Evolutionary conservation across 2,888 invertebrate species (phyloP).

Genomic region (Macaria liturata): DNA sequence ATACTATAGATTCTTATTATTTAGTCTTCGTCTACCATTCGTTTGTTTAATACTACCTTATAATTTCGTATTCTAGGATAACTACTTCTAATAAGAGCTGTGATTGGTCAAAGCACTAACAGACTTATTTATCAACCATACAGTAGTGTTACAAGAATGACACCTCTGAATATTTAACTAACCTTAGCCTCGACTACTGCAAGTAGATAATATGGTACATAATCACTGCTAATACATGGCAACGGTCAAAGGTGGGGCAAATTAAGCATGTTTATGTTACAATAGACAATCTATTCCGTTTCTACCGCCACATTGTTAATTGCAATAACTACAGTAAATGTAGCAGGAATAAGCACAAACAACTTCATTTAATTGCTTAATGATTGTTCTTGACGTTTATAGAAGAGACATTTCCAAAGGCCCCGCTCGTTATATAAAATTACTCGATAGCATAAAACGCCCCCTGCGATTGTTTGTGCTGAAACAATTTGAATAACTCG

Average conservation of each 20-base stretch:
- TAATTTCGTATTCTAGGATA: too few species aligned
- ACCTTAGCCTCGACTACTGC: background rate
- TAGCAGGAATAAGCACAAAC: constrained; percentile 59
- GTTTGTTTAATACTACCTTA: too few species aligned
- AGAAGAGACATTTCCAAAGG: constrained; percentile 55
- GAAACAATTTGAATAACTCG: constrained; percentile 42
- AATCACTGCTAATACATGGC: constrained; percentile 17
- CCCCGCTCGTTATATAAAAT: constrained; percentile 54
- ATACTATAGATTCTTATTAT: too few species aligned
- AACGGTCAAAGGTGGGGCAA: constrained; percentile 11
- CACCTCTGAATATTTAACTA: constrained; percentile 16
- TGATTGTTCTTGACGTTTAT: constrained; percentile 53
- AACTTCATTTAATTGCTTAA: constrained; percentile 72
- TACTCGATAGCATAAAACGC: constrained; percentile 48
- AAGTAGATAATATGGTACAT: constrained; percentile 8
- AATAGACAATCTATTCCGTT: constrained; percentile 22
- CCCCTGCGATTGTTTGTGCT: constrained; percentile 48
- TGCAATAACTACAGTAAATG: constrained; percentile 53
- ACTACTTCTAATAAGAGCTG: too few species aligned
- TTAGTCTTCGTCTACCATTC: too few species aligned
- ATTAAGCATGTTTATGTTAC: constrained; percentile 3
- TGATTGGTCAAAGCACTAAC: background rate
- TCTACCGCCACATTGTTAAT: constrained; percentile 6
- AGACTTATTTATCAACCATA: constrained; percentile 17
- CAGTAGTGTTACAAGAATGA: constrained; percentile 17